Base-by-base conservation (phyloP, 2,888 invertebrate species). In the Mesorhabditis belari region DNA sequence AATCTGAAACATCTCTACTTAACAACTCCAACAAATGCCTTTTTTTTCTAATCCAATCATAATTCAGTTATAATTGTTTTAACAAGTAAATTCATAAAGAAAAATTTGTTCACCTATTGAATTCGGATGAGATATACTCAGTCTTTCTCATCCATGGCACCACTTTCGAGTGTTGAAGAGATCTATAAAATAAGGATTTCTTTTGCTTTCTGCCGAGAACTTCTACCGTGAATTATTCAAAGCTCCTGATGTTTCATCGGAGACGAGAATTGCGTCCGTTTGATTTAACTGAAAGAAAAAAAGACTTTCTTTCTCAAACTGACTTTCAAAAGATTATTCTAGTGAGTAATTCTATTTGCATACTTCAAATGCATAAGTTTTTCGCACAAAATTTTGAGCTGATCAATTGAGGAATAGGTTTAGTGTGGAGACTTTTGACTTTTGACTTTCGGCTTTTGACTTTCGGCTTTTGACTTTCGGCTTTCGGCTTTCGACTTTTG, bases 101-200 rank as follows among this genome's bases (percentile, higher is more conserved):
- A 35, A n/a, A 35, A 35, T 9, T 9, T 9, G 44, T 35, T 9
- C n/a, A 96, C 67, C 96, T 87, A 23, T 95, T 96, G 82, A 92
- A 94, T 84, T 98, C 98, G 49, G 96, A 95, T 4, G 95, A 95
- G 79, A 98, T 98, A 80, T 99, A 98, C 56, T 98, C 98, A 0
- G 98, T 98, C 73, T 94, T 89, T 58, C 98, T 88, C 81, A 98
- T 86, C 98, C 98, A 98, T 0, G 98, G 95, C 1, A 98, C 96
- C 81, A 90, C 91, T 70, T 91, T 89, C 2, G 92, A 92, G 85
- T 98, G 96, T 84, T 95, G 94, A 5, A 90, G 87, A 0, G 95
- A 95, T 70, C 87, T 85, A 69, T 70, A 55, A 63, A 9, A 68
- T 17, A n/a, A n/a, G n/a, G n/a, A n/a, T n/a, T n/a, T 3, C 5